Evolutionary conservation across 1,140 invertebrate genomes (phyloP).

Genomic region (Triops cancriformis): DNA sequence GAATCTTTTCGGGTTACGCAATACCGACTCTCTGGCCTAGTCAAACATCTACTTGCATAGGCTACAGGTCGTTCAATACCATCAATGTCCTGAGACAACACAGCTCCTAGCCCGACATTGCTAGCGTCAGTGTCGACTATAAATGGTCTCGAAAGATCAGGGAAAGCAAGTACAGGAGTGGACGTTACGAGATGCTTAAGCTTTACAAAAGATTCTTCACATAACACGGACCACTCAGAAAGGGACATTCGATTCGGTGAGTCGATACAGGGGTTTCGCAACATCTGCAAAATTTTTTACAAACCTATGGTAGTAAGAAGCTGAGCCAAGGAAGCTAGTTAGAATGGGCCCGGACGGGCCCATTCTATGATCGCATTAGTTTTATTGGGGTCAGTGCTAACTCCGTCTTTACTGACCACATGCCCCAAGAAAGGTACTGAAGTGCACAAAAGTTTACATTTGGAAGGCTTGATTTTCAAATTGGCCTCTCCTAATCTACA

Average conservation of each 20-base stretch:
- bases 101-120: conserved; percentile 25
- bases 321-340: conserved; percentile 41
- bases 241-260: conserved; percentile 30
- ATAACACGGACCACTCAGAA: conserved; percentile 21
- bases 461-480: conserved; percentile 34
- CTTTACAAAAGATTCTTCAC: conserved; percentile 29
- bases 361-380: conserved; percentile 36
- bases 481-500: conserved; percentile 19
- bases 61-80: conserved; percentile 33
- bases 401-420: conserved; percentile 35
- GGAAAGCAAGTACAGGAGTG: conserved; percentile 25
- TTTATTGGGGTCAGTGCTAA: conserved; percentile 40
- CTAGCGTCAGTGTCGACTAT: conserved; percentile 24
- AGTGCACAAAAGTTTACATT: conserved; percentile 38
- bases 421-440: conserved; percentile 39
- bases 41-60: conserved; percentile 33
- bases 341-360: conserved; percentile 37
- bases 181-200: conserved; percentile 32
- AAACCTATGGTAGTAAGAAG: conserved; percentile 43
- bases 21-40: conserved; percentile 37
- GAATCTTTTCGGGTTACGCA: conserved; percentile 19
- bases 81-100: conserved; percentile 27
- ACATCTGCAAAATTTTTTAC: conserved; percentile 37
- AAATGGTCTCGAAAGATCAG: conserved; percentile 22
- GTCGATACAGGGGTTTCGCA: conserved; percentile 35